phyloP scores from a whole-genome alignment of 2,888 invertebrate species.

The Iselma pallidipennis region DNA sequence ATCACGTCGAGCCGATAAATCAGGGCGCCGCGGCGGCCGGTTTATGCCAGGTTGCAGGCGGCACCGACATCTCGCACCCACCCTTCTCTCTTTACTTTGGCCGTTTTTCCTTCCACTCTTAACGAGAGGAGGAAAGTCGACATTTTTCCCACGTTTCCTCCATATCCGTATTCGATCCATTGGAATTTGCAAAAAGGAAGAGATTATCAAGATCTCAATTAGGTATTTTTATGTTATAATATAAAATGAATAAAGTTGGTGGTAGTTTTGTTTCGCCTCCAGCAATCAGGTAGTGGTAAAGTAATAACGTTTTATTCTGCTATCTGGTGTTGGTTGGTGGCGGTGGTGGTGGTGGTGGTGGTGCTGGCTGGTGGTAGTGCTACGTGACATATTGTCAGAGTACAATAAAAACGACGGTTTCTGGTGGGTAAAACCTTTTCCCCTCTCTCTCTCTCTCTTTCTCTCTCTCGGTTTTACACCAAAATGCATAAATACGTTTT shows the following conservation, averaged over 20 bases:
- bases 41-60: slow-evolving; percentile 44
- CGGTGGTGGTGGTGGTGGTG: slow-evolving; percentile 2
- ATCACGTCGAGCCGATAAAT: slow-evolving; percentile 56
- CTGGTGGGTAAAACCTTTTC: slow-evolving; percentile 3
- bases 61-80: slow-evolving; percentile 39
- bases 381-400: slow-evolving; percentile 52
- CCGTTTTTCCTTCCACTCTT: background rate
- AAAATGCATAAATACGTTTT: slow-evolving; percentile 45
- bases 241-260: background rate
- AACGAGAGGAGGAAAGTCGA: background rate
- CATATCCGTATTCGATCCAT: background rate
- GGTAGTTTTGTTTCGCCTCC: slow-evolving; percentile 35
- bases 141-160: background rate
- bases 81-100: slow-evolving; percentile 12
- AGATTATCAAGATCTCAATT: too few species aligned
- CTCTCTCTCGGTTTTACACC: slow-evolving; percentile 25
- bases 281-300: slow-evolving; percentile 43
- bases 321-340: slow-evolving; percentile 38
- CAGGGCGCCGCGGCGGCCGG: slow-evolving; percentile 44
- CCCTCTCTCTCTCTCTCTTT: too few species aligned
- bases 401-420: slow-evolving; percentile 41
- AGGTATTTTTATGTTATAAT: too few species aligned
- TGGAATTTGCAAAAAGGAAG: background rate
- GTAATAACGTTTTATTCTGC: slow-evolving; percentile 46
- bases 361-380: slow-evolving; percentile 29